Conservation (phyloP, 2,797 vertebrate species). For the Oreortyx pictus region DNA sequence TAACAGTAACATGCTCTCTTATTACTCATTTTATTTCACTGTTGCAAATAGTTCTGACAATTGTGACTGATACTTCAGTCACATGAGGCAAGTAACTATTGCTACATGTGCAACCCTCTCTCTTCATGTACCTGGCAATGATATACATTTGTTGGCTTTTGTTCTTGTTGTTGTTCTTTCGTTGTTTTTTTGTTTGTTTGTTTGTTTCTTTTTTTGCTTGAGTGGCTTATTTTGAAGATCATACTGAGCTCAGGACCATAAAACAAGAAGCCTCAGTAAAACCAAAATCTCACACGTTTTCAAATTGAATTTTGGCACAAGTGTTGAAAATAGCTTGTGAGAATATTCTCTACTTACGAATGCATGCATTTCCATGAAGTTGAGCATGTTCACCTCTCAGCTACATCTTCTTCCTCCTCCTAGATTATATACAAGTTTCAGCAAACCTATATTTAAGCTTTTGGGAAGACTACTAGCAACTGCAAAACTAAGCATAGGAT, state of each 20-base stretch:
- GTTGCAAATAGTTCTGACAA: background rate
- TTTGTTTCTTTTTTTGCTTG: background rate
- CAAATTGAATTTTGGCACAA: accelerated
- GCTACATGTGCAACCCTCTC: background rate
- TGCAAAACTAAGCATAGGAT: background rate
- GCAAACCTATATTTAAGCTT: background rate
- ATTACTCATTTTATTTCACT: background rate
- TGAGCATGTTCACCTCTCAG: background rate
- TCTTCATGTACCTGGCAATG: background rate
- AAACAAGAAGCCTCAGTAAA: background rate
- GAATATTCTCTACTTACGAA: background rate
- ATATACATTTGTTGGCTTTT: background rate
- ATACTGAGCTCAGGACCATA: background rate
- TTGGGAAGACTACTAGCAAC: background rate
- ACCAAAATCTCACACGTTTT: background rate
- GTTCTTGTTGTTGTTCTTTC: too few relatives aligned
- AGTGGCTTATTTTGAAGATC: background rate
- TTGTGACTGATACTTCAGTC: background rate
- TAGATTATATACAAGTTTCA: background rate
- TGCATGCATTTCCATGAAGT: background rate
- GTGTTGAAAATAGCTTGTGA: background rate
- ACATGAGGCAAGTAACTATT: background rate
- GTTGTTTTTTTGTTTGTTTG: background rate
- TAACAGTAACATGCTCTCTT: background rate
- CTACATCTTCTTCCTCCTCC: background rate